Evolutionary conservation across 2,888 invertebrate species (phyloP).

Genomic region (Trichogramma dendrolimi): DNA sequence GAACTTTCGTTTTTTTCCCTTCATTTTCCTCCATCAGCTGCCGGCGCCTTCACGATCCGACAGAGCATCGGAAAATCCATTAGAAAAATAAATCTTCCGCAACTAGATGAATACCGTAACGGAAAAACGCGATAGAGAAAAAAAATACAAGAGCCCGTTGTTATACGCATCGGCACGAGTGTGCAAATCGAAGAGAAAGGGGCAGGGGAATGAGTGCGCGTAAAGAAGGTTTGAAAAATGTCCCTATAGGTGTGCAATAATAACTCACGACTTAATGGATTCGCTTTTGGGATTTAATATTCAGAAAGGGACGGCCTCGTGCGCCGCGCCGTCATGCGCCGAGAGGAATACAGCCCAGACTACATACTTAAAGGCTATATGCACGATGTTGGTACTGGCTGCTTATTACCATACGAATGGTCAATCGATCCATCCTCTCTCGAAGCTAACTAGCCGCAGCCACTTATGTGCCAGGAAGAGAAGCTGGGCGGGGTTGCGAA

Average conservation of each 20-base stretch:
- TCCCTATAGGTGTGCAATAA: constrained; percentile 15
- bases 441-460: constrained; percentile 33
- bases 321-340: too few species aligned
- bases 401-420: constrained; percentile 54
- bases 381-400: constrained; percentile 30
- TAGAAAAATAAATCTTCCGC: constrained; percentile 23
- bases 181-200: constrained; percentile 8
- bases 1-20: too few species aligned
- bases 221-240: neutral
- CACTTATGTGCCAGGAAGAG: too few species aligned
- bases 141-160: neutral
- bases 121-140: constrained; percentile 13
- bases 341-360: too few species aligned
- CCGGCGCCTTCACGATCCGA: too few species aligned
- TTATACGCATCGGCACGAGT: neutral
- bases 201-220: constrained; percentile 1
- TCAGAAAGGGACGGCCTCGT: too few species aligned
- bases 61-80: constrained; percentile 21
- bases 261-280: constrained; percentile 27
- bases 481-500: too few species aligned
- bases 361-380: too few species aligned
- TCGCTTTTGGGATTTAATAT: neutral
- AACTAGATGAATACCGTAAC: neutral
- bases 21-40: too few species aligned
- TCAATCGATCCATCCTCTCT: constrained; percentile 46